These are phyloP conservation scores for Maccullochella peelii DNA, from an alignment of 2,113 vertebrate genomes.

Conservation along the genomic window DNA sequence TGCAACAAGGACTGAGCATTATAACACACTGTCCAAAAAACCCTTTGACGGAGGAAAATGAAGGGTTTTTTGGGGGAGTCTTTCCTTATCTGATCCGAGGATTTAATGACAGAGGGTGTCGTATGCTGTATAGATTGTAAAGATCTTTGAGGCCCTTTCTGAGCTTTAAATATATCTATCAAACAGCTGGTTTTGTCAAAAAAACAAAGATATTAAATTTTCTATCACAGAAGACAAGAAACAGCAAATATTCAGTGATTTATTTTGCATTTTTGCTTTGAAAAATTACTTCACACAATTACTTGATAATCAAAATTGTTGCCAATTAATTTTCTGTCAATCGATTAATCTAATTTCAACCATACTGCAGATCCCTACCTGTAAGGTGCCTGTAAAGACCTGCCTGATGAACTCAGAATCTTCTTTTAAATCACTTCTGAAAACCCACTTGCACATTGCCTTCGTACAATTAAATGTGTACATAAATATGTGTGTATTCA, in stretches of 20 bases:
- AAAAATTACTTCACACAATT: too few relatives aligned
- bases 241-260: not conserved
- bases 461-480: not conserved
- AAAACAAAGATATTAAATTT: not conserved
- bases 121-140: not conserved
- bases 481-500: too few relatives aligned
- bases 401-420: not conserved
- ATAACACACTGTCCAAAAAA: not conserved
- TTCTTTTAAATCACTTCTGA: not conserved
- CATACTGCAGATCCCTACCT: too few relatives aligned
- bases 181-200: not conserved
- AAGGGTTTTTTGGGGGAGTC: not conserved
- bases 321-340: not conserved
- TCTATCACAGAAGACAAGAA: not conserved
- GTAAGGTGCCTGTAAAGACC: not conserved
- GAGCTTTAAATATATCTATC: too few relatives aligned
- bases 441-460: not conserved
- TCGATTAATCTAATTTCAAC: not conserved
- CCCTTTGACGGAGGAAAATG: not conserved
- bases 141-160: too few relatives aligned
- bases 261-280: not conserved
- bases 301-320: too few relatives aligned
- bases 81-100: not conserved
- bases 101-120: not conserved
- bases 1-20: not conserved